These are phyloP conservation scores for Papilio protenor DNA, from an alignment of 2,888 invertebrate species.

Conservation along the genomic window DNA sequence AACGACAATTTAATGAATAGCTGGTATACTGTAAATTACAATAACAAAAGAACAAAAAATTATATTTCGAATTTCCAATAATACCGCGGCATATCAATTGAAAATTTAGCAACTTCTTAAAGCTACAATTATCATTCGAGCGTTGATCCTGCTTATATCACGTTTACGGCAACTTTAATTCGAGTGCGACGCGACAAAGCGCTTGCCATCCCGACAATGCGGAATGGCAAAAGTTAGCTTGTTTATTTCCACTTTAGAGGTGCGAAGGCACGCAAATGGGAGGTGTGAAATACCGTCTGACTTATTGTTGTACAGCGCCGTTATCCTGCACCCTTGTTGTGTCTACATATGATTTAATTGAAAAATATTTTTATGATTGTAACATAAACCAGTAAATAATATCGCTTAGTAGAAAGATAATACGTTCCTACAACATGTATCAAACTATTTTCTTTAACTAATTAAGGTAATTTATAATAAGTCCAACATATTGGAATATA, in stretches of 20 bases:
- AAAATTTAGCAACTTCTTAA: neutral
- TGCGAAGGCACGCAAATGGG: constrained; percentile 64
- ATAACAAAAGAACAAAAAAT: neutral
- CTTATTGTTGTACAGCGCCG: constrained; percentile 56
- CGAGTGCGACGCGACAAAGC: constrained; percentile 60
- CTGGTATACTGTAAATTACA: neutral
- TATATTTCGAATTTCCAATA: neutral
- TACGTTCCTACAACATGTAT: too few species aligned
- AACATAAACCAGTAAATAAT: neutral
- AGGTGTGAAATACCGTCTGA: constrained; percentile 66
- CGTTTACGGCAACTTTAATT: constrained; percentile 67
- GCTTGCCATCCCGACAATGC: constrained; percentile 59
- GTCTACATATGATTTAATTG: constrained; percentile 33
- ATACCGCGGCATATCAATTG: constrained; percentile 4
- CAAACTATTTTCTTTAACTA: too few species aligned
- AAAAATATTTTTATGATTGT: neutral
- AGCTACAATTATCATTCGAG: constrained; percentile 52
- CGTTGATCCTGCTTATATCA: constrained; percentile 52
- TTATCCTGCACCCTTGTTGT: constrained; percentile 41
- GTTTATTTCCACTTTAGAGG: constrained; percentile 72
- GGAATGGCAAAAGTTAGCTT: constrained; percentile 75
- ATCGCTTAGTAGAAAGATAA: too few species aligned
- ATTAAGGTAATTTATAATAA: too few species aligned
- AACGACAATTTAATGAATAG: neutral
- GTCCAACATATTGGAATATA: too few species aligned